A percentile compares a stretch with the other conserved stretches of the same genome.
Evolutionary conservation across 2,113 vertebrate species (phyloP).

Genomic region (Electrona antarctica): DNA sequence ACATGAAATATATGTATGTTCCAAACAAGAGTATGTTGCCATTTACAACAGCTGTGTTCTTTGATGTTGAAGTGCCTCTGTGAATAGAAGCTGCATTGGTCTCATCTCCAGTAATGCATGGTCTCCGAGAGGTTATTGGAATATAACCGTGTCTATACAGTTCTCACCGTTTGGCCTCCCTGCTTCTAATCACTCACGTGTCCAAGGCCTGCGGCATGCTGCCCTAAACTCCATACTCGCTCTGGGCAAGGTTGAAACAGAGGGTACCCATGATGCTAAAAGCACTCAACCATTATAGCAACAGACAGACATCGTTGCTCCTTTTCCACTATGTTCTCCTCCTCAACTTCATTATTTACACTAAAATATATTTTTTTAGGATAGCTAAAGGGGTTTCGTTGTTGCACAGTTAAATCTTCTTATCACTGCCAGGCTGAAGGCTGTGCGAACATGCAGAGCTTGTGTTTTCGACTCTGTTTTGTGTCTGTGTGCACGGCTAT

Average conservation of each 20-base stretch:
- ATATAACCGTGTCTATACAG: constrained; percentile 58
- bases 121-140: constrained; percentile 45
- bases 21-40: no score
- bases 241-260: constrained; percentile 75
- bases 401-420: constrained; percentile 6
- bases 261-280: constrained; percentile 59
- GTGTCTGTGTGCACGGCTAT: no score
- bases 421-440: no score
- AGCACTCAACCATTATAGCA: constrained; percentile 60
- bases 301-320: constrained; percentile 39
- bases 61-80: constrained; percentile 20
- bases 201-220: constrained; percentile 64
- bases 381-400: not conserved
- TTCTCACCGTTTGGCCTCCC: constrained; percentile 61
- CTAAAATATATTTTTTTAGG: constrained; percentile 11
- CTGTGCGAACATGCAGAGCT: no score
- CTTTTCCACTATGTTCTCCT: not conserved
- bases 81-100: constrained; percentile 32
- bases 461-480: no score
- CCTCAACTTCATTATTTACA: constrained; percentile 24
- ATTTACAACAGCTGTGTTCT: constrained; percentile 14
- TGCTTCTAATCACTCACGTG: constrained; percentile 77
- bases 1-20: no score
- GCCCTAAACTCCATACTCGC: constrained; percentile 64
- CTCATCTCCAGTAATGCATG: constrained; percentile 18